phyloP scores from a whole-genome alignment of 2,797 vertebrate species.

The Typhlichthys subterraneus region DNA sequence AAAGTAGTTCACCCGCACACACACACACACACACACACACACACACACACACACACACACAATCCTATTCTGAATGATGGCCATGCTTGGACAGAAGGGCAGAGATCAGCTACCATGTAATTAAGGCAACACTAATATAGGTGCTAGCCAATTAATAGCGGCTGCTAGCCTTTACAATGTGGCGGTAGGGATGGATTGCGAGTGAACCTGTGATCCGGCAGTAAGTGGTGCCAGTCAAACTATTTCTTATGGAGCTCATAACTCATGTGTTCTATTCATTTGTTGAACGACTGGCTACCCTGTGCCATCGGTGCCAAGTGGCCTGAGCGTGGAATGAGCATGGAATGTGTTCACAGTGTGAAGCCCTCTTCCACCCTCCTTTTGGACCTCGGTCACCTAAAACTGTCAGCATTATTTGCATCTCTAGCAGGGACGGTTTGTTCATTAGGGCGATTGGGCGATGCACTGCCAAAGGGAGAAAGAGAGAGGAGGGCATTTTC shows the following conservation, averaged over 20 bases:
- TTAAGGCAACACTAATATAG: constrained; percentile 55
- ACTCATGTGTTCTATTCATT: constrained; percentile 37
- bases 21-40: constrained; percentile 13
- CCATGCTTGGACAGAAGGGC: constrained; percentile 33
- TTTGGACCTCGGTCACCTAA: constrained; percentile 28
- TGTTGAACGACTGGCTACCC: constrained; percentile 2
- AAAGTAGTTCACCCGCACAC: constrained; percentile 36
- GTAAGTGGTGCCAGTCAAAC: constrained; percentile 54
- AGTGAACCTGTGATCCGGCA: constrained; percentile 57
- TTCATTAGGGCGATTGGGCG: too few species aligned
- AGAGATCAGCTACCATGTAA: constrained; percentile 58
- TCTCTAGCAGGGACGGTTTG: too few species aligned
- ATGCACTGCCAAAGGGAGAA: too few species aligned
- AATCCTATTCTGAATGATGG: constrained; percentile 48
- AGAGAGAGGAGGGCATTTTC: too few species aligned
- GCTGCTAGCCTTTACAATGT: constrained; percentile 42
- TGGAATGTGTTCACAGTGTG: constrained; percentile 4
- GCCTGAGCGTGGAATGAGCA: constrained; percentile 12
- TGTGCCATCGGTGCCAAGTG: background rate
- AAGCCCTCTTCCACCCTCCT: constrained; percentile 16
- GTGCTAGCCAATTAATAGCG: constrained; percentile 44
- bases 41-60: too few species aligned
- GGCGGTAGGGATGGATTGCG: constrained; percentile 57
- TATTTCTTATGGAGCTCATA: constrained; percentile 60
- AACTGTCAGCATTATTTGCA: constrained; percentile 28